Evolutionary conservation across 2,113 vertebrate species (phyloP), one percentile per base, ranked within the genome.

Genomic region (Leucoraja erinaceus): DNA sequence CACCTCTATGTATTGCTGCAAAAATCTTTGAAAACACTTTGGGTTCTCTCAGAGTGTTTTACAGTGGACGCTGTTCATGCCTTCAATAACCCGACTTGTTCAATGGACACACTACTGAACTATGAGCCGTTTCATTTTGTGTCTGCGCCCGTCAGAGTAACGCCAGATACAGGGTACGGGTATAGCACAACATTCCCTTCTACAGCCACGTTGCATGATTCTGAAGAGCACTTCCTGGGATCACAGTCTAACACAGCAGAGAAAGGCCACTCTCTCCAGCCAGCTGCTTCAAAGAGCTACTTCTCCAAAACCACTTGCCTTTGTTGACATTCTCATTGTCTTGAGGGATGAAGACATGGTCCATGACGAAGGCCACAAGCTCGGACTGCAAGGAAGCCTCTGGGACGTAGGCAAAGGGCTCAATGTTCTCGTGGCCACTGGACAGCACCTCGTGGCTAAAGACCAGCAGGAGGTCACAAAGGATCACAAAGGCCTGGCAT

Each of bases 381-480:
- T 97, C 96, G 94, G 96, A 96, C 95, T 98, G 97, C 95, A 98
- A 96, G 88, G 95, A 95, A 93, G 95, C 94, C 66, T 96, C 97
- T 93, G 97, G 96, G 8, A 96, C 96, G 94, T 96, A 97, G 81
- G 96, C 94, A 75, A 97, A 94, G 0, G 96, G 94, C n/a, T 94
- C 93, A 0, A 86, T 93, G 66, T 94, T 94, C 93, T 95, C 91
- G 0, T 95, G 95, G n/a, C 96, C 95, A 95, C 96, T 95, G 93
- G 95, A 93, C n/a, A 96, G 96, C 8, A 96, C 94, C 95, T 97
- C 97, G 95, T 97, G 97, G 93, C 96, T 97, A 88, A 98, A 95
- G 94, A 97, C 96, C 20, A 96, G 95, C 94, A 99, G 95, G 83
- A 98, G 95, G 90, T 98, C 98, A 93, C 98, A 98, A 14, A 98